Base-by-base conservation (phyloP, 2,888 invertebrate genomes). In the Leptopilina myrica region DNA sequence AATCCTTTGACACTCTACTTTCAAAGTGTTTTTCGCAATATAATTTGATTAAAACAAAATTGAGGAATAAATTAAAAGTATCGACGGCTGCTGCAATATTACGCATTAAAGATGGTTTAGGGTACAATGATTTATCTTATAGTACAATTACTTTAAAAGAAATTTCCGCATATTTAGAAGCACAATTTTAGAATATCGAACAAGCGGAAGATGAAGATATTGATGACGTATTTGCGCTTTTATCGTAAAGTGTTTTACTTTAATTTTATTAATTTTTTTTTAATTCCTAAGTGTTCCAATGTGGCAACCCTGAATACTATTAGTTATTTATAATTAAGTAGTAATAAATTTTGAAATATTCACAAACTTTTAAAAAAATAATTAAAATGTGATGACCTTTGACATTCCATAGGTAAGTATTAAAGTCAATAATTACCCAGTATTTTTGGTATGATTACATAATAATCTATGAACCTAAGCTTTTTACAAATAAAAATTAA, bases 41-140 rank as follows among this genome's bases (percentile, higher is more conserved):
- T n/a, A 81, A 40, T 64, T 33, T 81, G 0, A 77, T 81, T 64
- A 81, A 79, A 79, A 79, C 14, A n/a, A 79, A 79, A 43, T 69
- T n/a, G 0, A 66, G 79, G 20, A 81, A 79, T 40, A 69, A 77
- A 64, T 78, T 81, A 4, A 14, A 81, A n/a, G 15, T 81, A 5
- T 67, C 75, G 5, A 79, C 79, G 1, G 77, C 76, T 56, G 81
- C 77, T 15, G 76, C 46, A 40, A 76, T 81, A 64, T 76, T 79
- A 15, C 77, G 75, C 53, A 46, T 76, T 11, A 81, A 79, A 46
- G 76, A 79, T 66, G 66, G 66, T 20, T 11, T 66, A 9, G 5
- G 46, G 11, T 5, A 66, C 11, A 66, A 40, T 11, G 26, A 14
- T 6, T 66, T 66, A 66, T 43, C 40, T 66, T 66, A 66, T 20